Percentiles rank a stretch among this genome's conserved stretches.
Conservation (phyloP, 2,888 invertebrate genomes). For the Eudemis profundana region DNA sequence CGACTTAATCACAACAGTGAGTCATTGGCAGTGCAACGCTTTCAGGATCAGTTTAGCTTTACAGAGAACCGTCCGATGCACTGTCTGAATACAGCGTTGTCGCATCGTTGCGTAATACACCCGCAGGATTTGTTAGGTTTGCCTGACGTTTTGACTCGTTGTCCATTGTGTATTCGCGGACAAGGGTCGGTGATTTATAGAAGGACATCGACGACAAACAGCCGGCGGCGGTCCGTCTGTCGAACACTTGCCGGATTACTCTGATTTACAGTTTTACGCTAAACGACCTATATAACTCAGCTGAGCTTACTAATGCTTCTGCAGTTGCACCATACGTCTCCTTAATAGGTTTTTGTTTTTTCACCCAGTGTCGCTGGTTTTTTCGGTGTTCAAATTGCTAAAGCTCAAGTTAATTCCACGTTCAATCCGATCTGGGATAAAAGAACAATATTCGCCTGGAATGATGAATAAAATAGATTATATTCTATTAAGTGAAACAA, state of each 20-base stretch:
- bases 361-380: not conserved
- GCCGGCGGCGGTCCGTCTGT: conserved; percentile 49
- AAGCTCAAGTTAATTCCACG: not conserved
- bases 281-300: conserved; percentile 39
- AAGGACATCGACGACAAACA: conserved; percentile 69
- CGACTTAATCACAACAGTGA: not conserved
- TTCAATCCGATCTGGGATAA: not conserved
- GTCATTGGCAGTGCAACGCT: not conserved
- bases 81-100: not conserved
- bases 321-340: not conserved
- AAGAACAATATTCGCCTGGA: not conserved
- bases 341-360: not conserved
- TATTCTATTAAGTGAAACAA: not conserved
- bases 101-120: conserved; percentile 29
- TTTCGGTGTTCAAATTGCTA: not conserved
- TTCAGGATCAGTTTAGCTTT: not conserved
- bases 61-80: conserved; percentile 7
- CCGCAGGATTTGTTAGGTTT: conserved; percentile 45
- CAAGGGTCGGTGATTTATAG: conserved; percentile 79
- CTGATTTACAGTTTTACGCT: conserved; percentile 46
- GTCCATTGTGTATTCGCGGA: conserved; percentile 66
- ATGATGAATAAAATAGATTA: not conserved
- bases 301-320: conserved; percentile 19
- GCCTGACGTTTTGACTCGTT: conserved; percentile 60
- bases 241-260: conserved; percentile 46